A percentile compares a stretch with the other conserved stretches of the same genome.
Conservation (phyloP, 2,113 vertebrate genomes). For the Empidonax traillii region DNA sequence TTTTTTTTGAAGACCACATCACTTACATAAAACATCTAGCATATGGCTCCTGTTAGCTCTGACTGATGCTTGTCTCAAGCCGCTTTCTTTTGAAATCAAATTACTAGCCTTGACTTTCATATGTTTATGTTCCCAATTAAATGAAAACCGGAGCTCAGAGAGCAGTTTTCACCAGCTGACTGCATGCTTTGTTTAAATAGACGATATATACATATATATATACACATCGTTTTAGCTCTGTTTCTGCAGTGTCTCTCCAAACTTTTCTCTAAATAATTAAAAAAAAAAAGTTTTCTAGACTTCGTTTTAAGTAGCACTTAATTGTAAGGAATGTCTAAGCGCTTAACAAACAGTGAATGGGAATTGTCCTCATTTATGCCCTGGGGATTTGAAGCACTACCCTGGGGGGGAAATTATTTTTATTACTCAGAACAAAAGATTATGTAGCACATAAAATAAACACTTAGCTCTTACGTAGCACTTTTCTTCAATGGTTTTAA, state of each 20-base stretch:
- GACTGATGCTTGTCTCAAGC: slow-evolving; percentile 8
- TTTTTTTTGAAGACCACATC: slow-evolving; percentile 14
- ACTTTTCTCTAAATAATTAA: neutral
- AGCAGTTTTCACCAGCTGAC: slow-evolving; percentile 29
- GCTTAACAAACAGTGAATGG: neutral
- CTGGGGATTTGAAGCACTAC: neutral
- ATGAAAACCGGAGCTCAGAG: slow-evolving; percentile 44
- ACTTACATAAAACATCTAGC: neutral
- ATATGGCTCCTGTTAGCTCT: slow-evolving; percentile 47
- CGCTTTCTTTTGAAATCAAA: slow-evolving; percentile 63
- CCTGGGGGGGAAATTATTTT: neutral
- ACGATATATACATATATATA: neutral
- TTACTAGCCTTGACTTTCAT: slow-evolving; percentile 54
- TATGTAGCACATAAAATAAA: slow-evolving; percentile 10
- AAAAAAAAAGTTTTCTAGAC: neutral
- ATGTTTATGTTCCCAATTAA: slow-evolving; percentile 62
- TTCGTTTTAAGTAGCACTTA: neutral
- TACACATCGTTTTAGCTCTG: neutral
- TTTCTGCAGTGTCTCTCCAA: neutral
- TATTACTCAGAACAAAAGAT: slow-evolving; percentile 19
- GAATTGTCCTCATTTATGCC: neutral
- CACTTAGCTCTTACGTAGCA: neutral
- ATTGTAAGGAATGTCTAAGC: neutral
- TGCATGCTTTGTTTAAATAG: slow-evolving; percentile 30
- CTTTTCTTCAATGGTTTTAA: neutral